These are phyloP conservation scores for Actias luna DNA, from an alignment of 2,888 invertebrate genomes.

Conservation along the genomic window DNA sequence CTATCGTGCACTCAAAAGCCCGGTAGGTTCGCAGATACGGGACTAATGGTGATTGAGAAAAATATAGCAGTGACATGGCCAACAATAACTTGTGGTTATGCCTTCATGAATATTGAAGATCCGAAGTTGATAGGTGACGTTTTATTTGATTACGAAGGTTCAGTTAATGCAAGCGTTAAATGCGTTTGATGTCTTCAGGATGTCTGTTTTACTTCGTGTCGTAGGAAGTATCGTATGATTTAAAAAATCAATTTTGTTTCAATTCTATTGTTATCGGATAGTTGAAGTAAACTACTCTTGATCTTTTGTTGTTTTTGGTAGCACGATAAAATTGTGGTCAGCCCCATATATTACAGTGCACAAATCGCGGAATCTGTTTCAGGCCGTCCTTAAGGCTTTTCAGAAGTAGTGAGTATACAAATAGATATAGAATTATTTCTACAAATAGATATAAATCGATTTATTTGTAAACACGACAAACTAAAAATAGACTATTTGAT, in stretches of 20 bases:
- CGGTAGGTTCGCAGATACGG: constrained; percentile 73
- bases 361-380: too few species aligned
- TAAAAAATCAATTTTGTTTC: neutral
- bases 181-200: constrained; percentile 22
- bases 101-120: constrained; percentile 81
- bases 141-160: constrained; percentile 57
- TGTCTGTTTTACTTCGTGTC: neutral
- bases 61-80: constrained; percentile 69
- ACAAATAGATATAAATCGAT: too few species aligned
- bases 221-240: neutral
- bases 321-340: too few species aligned
- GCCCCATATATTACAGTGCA: too few species aligned
- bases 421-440: too few species aligned
- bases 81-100: constrained; percentile 76
- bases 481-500: too few species aligned
- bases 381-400: too few species aligned
- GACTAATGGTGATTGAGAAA: constrained; percentile 82
- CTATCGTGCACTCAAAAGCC: constrained; percentile 67
- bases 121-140: constrained; percentile 55
- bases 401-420: too few species aligned
- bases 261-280: neutral
- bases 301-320: neutral
- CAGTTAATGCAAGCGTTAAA: constrained; percentile 60
- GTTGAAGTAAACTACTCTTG: neutral
- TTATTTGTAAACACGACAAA: too few species aligned